Evolutionary conservation across 2,888 invertebrate genomes (phyloP), one percentile per base, ranked within the genome.

Genomic region (Cartodere bifasciata): DNA sequence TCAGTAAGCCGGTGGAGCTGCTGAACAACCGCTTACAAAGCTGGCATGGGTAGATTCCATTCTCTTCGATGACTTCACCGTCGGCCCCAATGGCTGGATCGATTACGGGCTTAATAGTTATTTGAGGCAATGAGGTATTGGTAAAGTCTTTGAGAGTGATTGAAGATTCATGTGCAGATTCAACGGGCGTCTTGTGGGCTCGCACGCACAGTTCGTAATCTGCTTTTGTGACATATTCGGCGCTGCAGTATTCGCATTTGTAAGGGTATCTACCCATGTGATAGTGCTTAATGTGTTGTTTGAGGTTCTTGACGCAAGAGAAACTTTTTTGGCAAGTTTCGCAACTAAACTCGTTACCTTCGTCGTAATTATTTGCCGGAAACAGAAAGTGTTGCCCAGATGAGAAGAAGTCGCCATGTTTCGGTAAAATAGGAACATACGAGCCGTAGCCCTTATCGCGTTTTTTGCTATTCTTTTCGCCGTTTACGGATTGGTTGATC

Each of bases 321-420:
- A 53, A 58, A 7, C 42, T 37, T 36, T 48, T 49, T 34, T 48
- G 46, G 38, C 59, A 59, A 17, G 40, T 31, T 34, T 55, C 54
- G 31, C 59, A 59, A 14, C 28, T 25, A 23, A 46, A 47, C 11
- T 44, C 42, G 4, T 38, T 31, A 7, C 31, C 16, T 15, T 26
- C 26, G 13, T 36, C 37, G 6, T 17, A 13, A 5, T 26, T 23
- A 4, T 42, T 33, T 14, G 46, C 41, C 22, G 41, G 33, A 11
- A 50, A 50, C 31, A 56, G 38, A 32, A 58, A 58, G 38, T 58
- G 58, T 25, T 49, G 48, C 21, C 57, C 58, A 4, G 52, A 46
- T 36, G 45, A 48, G 13, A 45, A 44, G 29, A 49, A 50, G 13
- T 44, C 40, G n/a, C 12, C 30, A 17, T 37, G 35, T 30, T 47